Conservation (phyloP, 2,888 invertebrate genomes). For the Adineta ricciae region DNA sequence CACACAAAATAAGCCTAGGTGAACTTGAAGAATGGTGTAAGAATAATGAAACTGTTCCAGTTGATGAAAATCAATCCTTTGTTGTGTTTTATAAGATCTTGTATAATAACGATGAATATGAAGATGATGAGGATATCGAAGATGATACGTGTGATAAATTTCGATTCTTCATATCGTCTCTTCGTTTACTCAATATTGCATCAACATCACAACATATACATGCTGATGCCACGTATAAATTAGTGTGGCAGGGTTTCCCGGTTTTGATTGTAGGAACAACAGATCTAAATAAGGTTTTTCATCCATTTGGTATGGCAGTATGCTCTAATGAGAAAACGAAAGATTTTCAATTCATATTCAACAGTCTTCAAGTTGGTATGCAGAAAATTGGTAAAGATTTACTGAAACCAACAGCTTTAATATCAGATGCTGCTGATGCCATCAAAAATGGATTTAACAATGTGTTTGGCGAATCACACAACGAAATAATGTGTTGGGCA, state of each 20-base stretch:
- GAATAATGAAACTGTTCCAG: neutral
- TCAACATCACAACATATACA: neutral
- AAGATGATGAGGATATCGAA: neutral
- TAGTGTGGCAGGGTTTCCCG: conserved; percentile 22
- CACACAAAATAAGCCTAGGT: neutral
- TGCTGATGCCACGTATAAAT: too few relatives aligned
- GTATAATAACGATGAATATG: neutral
- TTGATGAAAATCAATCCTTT: neutral
- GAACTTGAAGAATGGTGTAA: neutral
- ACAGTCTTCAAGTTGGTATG: conserved; percentile 1
- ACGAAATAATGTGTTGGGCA: conserved; percentile 28
- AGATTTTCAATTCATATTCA: conserved; percentile 30
- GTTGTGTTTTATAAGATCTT: neutral
- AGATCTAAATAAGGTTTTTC: conserved; percentile 18
- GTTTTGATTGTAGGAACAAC: conserved; percentile 24
- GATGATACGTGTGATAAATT: neutral
- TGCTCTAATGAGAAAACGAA: conserved; percentile 1
- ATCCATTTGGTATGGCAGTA: conserved; percentile 23
- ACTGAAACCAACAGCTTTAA: neutral
- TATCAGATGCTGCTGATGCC: conserved; percentile 13
- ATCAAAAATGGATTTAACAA: conserved; percentile 25
- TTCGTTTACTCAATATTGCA: neutral
- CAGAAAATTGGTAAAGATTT: conserved; percentile 9
- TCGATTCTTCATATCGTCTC: neutral
- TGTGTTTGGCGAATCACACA: neutral